A percentile compares a stretch with the other conserved stretches of the same genome.
These are phyloP conservation scores for Apaloderma vittatum DNA, from an alignment of 2,113 vertebrate genomes.

Conservation along the genomic window DNA sequence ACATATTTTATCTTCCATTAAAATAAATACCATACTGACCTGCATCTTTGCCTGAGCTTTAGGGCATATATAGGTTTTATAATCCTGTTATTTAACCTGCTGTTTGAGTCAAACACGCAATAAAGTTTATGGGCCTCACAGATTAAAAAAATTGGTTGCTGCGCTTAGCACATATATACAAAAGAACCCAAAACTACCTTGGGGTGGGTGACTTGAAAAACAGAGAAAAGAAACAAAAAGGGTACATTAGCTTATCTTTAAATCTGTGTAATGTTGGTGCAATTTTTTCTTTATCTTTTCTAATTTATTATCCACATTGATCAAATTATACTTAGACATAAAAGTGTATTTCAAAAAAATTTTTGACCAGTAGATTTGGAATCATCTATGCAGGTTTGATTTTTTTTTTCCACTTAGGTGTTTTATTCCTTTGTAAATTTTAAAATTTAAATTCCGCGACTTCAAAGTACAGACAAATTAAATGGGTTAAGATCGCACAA, in stretches of 20 bases:
- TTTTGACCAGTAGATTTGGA: not conserved
- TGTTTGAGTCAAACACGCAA: not conserved
- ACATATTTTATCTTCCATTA: conserved; percentile 24
- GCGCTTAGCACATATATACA: not conserved
- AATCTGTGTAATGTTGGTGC: not conserved
- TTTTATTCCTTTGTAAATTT: not conserved
- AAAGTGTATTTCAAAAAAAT: not conserved
- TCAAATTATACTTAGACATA: not conserved
- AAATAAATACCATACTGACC: conserved; percentile 11
- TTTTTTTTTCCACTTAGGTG: not conserved
- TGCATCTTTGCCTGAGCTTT: not conserved
- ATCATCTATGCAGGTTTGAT: not conserved
- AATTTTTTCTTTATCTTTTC: not conserved
- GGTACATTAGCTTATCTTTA: not conserved
- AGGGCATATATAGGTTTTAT: not conserved
- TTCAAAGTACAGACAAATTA: not conserved
- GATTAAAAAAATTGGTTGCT: not conserved
- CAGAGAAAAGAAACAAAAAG: not conserved
- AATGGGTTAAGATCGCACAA: not conserved
- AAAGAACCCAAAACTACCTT: not conserved
- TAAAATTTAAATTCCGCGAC: not conserved
- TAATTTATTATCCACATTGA: not conserved
- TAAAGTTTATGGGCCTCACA: not conserved
- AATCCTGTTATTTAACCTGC: not conserved
- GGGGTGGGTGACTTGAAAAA: not conserved